phyloP scores from a whole-genome alignment of 1,140 invertebrate species.

The Maconellicoccus hirsutus region DNA sequence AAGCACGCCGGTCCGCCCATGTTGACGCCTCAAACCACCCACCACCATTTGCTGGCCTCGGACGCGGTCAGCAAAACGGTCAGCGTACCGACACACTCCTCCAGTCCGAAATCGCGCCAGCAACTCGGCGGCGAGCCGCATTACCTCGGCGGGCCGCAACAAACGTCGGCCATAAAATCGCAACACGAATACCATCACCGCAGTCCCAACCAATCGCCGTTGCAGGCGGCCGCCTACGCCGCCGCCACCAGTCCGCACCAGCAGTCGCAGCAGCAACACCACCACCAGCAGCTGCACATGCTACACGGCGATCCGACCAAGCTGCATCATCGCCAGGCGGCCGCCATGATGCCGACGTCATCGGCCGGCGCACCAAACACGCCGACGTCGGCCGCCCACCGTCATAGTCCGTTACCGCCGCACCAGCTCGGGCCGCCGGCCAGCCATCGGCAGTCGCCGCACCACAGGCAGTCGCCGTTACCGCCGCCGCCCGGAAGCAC shows the following conservation, averaged over 20 bases:
- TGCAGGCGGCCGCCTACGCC: constrained; percentile 32
- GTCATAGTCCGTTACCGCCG: constrained; percentile 32
- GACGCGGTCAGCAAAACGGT: constrained; percentile 35
- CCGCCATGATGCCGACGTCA: too few relatives aligned
- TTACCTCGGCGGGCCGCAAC: background rate
- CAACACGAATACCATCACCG: constrained; percentile 30
- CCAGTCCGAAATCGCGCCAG: constrained; percentile 30
- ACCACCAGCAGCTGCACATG: constrained; percentile 28
- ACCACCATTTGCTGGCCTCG: constrained; percentile 42
- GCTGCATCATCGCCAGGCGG: background rate
- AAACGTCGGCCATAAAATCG: constrained; percentile 30
- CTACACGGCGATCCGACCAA: too few relatives aligned
- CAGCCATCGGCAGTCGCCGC: constrained; percentile 27
- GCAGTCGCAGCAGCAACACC: constrained; percentile 26
- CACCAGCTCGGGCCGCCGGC: too few relatives aligned
- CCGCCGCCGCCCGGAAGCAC: background rate
- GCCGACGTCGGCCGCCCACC: background rate
- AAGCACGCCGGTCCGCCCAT: constrained; percentile 37
- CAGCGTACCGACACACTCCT: constrained; percentile 33
- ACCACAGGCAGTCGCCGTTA: constrained; percentile 14
- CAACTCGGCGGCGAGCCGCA: constrained; percentile 25
- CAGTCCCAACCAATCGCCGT: constrained; percentile 30
- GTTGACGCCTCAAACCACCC: background rate
- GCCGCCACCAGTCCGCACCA: constrained; percentile 24
- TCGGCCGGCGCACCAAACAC: too few relatives aligned